These are phyloP conservation scores for Galerucella nymphaeae DNA, from an alignment of 2,888 invertebrate genomes.

Conservation along the genomic window DNA sequence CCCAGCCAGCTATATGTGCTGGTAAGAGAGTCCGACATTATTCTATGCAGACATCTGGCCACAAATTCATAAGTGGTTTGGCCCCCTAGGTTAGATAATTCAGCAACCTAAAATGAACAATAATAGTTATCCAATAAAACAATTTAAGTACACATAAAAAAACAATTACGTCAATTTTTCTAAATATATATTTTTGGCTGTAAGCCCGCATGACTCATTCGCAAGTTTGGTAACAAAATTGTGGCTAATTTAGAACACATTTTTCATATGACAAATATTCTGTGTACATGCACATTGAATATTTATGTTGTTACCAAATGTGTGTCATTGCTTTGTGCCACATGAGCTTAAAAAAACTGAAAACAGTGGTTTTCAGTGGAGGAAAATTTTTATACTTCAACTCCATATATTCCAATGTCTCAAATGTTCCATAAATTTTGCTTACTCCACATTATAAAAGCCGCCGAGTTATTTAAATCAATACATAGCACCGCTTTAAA, in stretches of 20 bases:
- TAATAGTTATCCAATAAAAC: neutral
- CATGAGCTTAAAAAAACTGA: neutral
- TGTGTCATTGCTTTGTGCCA: slow-evolving; percentile 1
- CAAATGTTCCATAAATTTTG: neutral
- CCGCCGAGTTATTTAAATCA: neutral
- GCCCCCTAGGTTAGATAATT: neutral
- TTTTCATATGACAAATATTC: slow-evolving; percentile 5
- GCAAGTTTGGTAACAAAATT: slow-evolving; percentile 2
- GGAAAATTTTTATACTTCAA: neutral
- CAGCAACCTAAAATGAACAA: neutral
- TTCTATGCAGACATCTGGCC: neutral
- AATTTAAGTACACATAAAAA: slow-evolving; percentile 2
- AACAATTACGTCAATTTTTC: neutral
- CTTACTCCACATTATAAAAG: neutral
- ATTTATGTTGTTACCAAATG: neutral
- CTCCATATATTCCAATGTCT: slow-evolving; percentile 6
- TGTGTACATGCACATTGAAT: slow-evolving; percentile 2
- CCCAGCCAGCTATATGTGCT: slow-evolving; percentile 4
- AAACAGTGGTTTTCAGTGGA: neutral
- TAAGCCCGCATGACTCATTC: neutral
- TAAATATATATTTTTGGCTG: slow-evolving; percentile 5
- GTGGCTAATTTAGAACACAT: neutral
- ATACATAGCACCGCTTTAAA: neutral
- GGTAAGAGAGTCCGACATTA: neutral
- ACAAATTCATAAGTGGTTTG: neutral